phyloP scores from a whole-genome alignment of 2,888 invertebrate species.

The Cheilosia vernalis region DNA sequence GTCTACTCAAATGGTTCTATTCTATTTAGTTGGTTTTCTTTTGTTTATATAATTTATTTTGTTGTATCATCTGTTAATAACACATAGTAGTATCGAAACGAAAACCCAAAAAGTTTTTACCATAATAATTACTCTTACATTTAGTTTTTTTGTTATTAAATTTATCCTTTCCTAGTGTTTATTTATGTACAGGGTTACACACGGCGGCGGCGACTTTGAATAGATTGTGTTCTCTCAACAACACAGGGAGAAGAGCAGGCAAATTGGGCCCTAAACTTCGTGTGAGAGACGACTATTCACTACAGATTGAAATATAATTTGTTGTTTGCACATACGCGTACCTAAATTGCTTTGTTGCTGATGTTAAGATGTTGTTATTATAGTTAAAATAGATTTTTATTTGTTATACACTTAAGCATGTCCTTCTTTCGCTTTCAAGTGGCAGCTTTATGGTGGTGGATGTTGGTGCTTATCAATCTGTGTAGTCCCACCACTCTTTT shows the following conservation, averaged over 20 bases:
- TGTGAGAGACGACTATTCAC: slow-evolving; percentile 48
- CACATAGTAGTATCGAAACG: slow-evolving; percentile 45
- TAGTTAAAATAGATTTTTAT: slow-evolving; percentile 13
- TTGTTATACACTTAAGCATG: slow-evolving; percentile 35
- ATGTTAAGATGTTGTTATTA: slow-evolving; percentile 8
- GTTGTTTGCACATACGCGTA: slow-evolving; percentile 39
- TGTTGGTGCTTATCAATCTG: slow-evolving; percentile 86
- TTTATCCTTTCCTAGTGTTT: slow-evolving; percentile 62
- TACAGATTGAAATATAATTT: slow-evolving; percentile 42
- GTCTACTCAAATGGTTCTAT: slow-evolving; percentile 38
- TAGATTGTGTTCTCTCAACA: slow-evolving; percentile 66
- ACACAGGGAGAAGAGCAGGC: slow-evolving; percentile 60
- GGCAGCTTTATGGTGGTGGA: slow-evolving; percentile 27
- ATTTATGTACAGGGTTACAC: slow-evolving; percentile 66
- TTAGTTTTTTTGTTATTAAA: slow-evolving; percentile 16
- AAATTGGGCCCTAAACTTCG: slow-evolving; percentile 50
- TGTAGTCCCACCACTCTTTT: slow-evolving; percentile 98
- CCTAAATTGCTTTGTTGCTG: slow-evolving; percentile 40
- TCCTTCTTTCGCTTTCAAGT: slow-evolving; percentile 36
- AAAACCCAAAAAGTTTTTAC: slow-evolving; percentile 35
- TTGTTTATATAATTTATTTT: slow-evolving; percentile 31
- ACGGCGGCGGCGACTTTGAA: slow-evolving; percentile 43
- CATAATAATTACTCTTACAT: slow-evolving; percentile 47
- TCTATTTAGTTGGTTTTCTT: slow-evolving; percentile 36
- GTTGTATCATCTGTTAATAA: slow-evolving; percentile 43